Base-by-base conservation (phyloP, 2,113 vertebrate genomes). In the Cyanoramphus novaezelandiae region DNA sequence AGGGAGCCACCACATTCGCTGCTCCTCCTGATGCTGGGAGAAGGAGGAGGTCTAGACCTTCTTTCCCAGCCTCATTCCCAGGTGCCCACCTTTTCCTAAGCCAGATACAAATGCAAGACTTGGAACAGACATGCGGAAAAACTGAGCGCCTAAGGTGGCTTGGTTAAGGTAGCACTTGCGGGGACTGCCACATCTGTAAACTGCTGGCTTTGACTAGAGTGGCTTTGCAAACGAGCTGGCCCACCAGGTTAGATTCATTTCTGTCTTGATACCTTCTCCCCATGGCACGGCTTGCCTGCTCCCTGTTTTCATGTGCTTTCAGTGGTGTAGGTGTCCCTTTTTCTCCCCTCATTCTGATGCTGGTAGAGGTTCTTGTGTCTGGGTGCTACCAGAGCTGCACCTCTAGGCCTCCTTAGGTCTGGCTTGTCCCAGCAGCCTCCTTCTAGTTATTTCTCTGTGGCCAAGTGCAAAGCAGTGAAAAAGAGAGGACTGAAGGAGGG, bases 251-350 rank as follows among this genome's bases (percentile, higher is more conserved):
- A 8, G 3, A 50, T 25, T 33, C 14, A 0, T 17, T n/a, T 46
- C 59, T 33, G 8, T 16, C 19, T 37, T 13, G 16, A 17, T 13
- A 39, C 11, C 11, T 5, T 20, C 35, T 57, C 39, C 21, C 77
- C 16, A 24, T 1, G 12, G 18, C 59, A 8, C 2, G 3, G 18
- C 47, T 75, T 0, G 0, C 60, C 50, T 13, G 2, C 31, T 70
- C 59, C 35, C 37, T 21, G 7, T 55, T 89, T 68, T 14, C 28
- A 41, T 14, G 20, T 24, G 28, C 11, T 47, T 8, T 31, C 28
- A 10, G 27, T 5, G 12, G 29, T 16, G 17, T 7, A 70, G 31
- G 16, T 4, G 77, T 77, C 7, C 0, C 0, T 3, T 19, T 18
- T 82, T 47, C 21, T 10, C 15, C 23, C 31, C 11, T 35, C 44